Conservation (phyloP, 2,888 invertebrate genomes). For the Melipona beecheii region DNA sequence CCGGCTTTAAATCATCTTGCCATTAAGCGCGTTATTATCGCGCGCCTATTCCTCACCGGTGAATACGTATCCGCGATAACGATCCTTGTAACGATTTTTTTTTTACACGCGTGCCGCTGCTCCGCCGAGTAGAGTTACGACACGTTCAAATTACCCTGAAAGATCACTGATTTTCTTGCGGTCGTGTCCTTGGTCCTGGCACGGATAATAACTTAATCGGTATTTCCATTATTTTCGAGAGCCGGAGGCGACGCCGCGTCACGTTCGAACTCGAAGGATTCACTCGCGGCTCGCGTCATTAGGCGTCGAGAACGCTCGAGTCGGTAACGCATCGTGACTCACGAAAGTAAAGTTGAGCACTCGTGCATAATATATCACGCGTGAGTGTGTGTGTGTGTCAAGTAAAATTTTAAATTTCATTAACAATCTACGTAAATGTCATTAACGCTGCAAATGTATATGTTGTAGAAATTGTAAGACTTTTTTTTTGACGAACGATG, state of each 20-base stretch:
- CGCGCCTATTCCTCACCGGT: background rate
- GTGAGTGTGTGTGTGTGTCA: too few species aligned
- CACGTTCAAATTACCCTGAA: slow-evolving; percentile 64
- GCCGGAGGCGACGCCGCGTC: slow-evolving; percentile 58
- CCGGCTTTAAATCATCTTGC: slow-evolving; percentile 14
- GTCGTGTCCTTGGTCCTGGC: slow-evolving; percentile 54
- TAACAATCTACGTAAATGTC: too few species aligned
- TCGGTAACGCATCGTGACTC: background rate
- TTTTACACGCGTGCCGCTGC: slow-evolving; percentile 28
- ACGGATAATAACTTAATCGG: slow-evolving; percentile 72
- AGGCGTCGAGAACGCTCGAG: slow-evolving; percentile 31
- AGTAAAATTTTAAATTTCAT: too few species aligned
- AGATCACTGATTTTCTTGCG: slow-evolving; percentile 66
- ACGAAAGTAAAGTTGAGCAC: too few species aligned
- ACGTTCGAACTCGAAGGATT: slow-evolving; percentile 21
- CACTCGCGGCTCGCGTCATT: slow-evolving; percentile 48
- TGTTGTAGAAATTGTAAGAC: too few species aligned
- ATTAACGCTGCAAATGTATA: too few species aligned
- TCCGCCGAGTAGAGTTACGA: slow-evolving; percentile 57
- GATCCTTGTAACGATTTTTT: slow-evolving; percentile 49
- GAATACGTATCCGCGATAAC: slow-evolving; percentile 41
- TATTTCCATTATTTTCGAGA: slow-evolving; percentile 73
- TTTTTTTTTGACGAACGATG: too few species aligned
- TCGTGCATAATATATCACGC: too few species aligned
- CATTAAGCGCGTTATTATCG: slow-evolving; percentile 18